Percentiles rank a stretch among this genome's conserved stretches.
These are phyloP conservation scores for Labeo catla DNA, from an alignment of 2,113 vertebrate genomes.

Conservation along the genomic window DNA sequence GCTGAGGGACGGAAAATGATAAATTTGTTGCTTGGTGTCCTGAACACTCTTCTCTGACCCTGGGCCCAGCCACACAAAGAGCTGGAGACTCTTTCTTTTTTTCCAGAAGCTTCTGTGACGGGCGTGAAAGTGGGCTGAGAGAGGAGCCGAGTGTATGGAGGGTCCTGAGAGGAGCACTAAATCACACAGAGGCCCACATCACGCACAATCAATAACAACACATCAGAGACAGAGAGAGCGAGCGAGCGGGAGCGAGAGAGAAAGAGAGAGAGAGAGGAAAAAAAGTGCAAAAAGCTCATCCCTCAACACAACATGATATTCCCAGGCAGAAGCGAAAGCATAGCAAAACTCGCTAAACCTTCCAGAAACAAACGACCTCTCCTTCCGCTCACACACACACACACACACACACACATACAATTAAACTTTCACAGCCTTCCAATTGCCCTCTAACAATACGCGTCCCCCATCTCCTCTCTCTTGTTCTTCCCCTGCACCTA, in stretches of 20 bases:
- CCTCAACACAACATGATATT: constrained; percentile 76
- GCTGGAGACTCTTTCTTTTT: constrained; percentile 45
- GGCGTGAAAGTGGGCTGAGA: constrained; percentile 69
- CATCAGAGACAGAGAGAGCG: constrained; percentile 44
- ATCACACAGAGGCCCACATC: constrained; percentile 72
- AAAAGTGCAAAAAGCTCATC: constrained; percentile 69
- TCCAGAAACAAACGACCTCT: constrained; percentile 64
- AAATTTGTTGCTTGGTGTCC: constrained; percentile 43
- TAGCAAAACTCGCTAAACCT: constrained; percentile 72
- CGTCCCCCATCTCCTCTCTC: constrained; percentile 83
- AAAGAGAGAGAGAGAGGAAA: constrained; percentile 1
- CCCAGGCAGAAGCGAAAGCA: constrained; percentile 71
- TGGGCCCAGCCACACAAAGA: constrained; percentile 41
- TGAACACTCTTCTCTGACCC: constrained; percentile 37
- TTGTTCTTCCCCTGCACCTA: constrained; percentile 88
- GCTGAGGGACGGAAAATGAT: constrained; percentile 44
- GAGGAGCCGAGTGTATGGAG: constrained; percentile 62
- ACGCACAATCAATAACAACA: constrained; percentile 73
- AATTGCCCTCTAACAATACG: constrained; percentile 74
- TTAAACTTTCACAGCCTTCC: constrained; percentile 73
- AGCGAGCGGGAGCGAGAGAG: not conserved
- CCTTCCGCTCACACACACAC: constrained; percentile 74
- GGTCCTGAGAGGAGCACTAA: constrained; percentile 69
- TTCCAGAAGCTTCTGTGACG: constrained; percentile 59
- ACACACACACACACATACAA: constrained; percentile 90